Percentiles rank a stretch among this genome's conserved stretches.
phyloP scores from a whole-genome alignment of 1,140 invertebrate species.

The Dreissena polymorpha region DNA sequence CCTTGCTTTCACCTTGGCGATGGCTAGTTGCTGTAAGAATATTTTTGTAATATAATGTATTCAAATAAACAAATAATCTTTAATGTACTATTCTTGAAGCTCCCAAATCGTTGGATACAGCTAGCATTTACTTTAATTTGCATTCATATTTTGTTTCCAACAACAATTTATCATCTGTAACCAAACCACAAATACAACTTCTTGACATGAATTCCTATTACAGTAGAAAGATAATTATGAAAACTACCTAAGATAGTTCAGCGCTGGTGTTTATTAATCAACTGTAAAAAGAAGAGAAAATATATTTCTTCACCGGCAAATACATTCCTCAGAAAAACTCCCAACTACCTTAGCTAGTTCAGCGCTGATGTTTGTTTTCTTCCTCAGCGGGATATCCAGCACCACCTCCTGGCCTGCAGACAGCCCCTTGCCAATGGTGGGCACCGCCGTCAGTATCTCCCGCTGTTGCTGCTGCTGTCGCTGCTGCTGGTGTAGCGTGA shows the following conservation, averaged over 20 bases:
- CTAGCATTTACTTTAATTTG: too few species aligned
- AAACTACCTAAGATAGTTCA: too few species aligned
- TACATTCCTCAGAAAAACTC: neutral
- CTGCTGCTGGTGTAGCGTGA: constrained; percentile 56
- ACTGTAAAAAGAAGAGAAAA: too few species aligned
- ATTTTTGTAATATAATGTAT: too few species aligned
- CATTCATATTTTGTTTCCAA: neutral
- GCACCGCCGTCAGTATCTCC: constrained; percentile 52
- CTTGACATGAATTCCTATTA: neutral
- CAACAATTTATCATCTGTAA: neutral
- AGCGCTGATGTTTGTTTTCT: constrained; percentile 9
- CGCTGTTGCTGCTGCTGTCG: constrained; percentile 27
- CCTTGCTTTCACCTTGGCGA: constrained; percentile 68
- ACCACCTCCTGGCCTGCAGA: constrained; percentile 64
- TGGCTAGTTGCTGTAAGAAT: constrained; percentile 70
- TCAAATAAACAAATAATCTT: too few species aligned
- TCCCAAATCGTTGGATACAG: too few species aligned
- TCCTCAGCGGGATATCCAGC: constrained; percentile 56
- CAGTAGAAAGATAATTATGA: too few species aligned
- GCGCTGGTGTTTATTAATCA: too few species aligned
- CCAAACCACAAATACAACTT: neutral
- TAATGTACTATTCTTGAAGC: too few species aligned
- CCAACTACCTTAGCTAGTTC: constrained; percentile 65
- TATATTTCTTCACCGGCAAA: too few species aligned
- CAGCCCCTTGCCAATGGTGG: constrained; percentile 71